Evolutionary conservation across 2,797 vertebrate genomes (phyloP).

Genomic region (Carduelis carduelis): DNA sequence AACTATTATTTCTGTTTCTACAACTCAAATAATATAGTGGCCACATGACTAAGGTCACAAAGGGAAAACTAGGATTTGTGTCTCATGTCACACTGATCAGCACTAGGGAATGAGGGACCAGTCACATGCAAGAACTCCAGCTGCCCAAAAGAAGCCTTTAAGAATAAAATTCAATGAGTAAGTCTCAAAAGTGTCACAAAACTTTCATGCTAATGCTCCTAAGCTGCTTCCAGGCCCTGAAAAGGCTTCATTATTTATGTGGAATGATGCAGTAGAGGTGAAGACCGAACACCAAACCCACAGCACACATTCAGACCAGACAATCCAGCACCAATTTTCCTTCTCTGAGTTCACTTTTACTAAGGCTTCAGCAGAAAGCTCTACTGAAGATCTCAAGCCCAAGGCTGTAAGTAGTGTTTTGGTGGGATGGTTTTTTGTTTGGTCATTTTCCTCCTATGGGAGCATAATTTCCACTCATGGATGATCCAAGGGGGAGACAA

Average conservation of each 20-base stretch:
- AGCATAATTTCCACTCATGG: neutral
- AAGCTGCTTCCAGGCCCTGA: neutral
- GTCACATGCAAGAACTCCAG: neutral
- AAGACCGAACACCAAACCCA: neutral
- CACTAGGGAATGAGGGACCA: neutral
- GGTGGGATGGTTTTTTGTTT: neutral
- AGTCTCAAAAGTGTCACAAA: neutral
- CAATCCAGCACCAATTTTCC: neutral
- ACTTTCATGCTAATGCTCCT: neutral
- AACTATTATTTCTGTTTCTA: neutral
- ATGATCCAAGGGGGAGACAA: neutral
- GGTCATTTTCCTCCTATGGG: neutral
- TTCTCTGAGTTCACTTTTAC: neutral
- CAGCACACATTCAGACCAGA: neutral
- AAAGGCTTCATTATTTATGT: neutral
- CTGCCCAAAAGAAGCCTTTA: neutral
- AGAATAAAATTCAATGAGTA: neutral
- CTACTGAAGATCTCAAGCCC: neutral
- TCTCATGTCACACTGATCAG: neutral
- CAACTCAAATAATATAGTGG: neutral
- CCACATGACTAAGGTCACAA: neutral
- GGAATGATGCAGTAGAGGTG: neutral
- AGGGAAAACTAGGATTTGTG: neutral
- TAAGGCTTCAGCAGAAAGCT: neutral
- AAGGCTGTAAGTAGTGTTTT: neutral